phyloP scores from a whole-genome alignment of 2,797 vertebrate genomes.

The Eulemur coronatus region DNA sequence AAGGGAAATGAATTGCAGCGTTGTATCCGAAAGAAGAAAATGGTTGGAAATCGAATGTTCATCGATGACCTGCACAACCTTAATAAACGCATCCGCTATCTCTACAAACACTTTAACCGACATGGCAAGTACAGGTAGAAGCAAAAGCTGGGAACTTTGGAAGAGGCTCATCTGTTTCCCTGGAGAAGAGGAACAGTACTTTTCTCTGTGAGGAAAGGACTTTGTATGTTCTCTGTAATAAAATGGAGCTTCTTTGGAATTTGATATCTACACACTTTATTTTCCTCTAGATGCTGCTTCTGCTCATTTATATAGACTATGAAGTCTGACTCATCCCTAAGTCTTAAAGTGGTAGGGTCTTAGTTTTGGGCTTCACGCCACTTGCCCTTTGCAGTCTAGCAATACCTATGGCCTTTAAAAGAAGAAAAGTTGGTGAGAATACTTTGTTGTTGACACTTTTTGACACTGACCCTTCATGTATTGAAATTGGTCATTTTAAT shows the following conservation, averaged over 20 bases:
- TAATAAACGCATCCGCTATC: conserved; percentile 92
- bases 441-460: neutral
- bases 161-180: neutral
- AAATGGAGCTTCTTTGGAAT: conserved; percentile 39
- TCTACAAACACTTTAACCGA: conserved; percentile 95
- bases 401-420: neutral
- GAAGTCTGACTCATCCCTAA: neutral
- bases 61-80: conserved; percentile 89
- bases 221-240: conserved; percentile 44
- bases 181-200: neutral
- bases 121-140: conserved; percentile 91
- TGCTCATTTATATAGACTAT: neutral
- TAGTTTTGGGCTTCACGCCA: neutral
- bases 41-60: conserved; percentile 95
- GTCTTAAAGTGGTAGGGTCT: neutral
- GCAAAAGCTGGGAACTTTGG: neutral
- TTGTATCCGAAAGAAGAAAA: conserved; percentile 90
- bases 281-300: neutral
- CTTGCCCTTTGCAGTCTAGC: neutral
- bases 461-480: neutral
- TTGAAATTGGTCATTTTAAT: neutral
- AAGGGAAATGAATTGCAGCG: conserved; percentile 93
- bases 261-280: neutral
- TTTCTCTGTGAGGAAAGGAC: neutral
- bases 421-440: neutral